These are phyloP conservation scores for Odocoileus virginianus DNA, from an alignment of 2,113 vertebrate genomes.

Conservation along the genomic window DNA sequence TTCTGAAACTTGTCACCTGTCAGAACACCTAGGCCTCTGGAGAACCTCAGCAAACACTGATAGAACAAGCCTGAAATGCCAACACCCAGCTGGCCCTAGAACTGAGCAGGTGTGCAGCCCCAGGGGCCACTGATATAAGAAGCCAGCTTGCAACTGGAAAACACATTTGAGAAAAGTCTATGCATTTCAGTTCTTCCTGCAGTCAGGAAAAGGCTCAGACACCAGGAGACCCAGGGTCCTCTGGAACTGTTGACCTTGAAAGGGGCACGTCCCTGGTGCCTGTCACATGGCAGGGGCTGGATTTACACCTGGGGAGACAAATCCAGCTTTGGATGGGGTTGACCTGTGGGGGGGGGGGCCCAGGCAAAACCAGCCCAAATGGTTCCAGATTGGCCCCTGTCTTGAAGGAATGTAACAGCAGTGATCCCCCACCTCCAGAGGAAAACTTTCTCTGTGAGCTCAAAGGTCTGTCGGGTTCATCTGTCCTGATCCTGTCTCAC, in stretches of 20 bases:
- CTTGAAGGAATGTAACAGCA: background rate
- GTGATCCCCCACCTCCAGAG: rapidly evolving
- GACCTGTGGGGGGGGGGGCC: background rate
- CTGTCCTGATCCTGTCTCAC: background rate
- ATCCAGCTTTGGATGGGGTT: background rate
- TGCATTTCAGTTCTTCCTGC: background rate
- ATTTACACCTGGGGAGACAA: background rate
- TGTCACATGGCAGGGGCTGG: background rate
- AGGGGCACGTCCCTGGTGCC: background rate
- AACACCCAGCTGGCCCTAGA: no score
- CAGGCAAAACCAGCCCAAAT: background rate
- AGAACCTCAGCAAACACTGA: background rate
- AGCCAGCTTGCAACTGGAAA: background rate
- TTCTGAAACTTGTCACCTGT: background rate
- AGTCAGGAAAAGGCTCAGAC: background rate
- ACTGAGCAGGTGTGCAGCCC: rapidly evolving
- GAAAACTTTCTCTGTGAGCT: background rate
- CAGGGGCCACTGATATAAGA: no score
- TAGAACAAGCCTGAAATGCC: background rate
- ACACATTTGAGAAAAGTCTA: background rate
- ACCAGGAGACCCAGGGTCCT: background rate
- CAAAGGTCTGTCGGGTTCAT: background rate
- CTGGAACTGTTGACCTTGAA: background rate
- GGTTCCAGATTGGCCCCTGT: background rate
- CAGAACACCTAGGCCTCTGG: background rate